A percentile compares a stretch with the other conserved stretches of the same genome.
Conservation (phyloP, 2,113 vertebrate species). For the Butastur rufipennis region DNA sequence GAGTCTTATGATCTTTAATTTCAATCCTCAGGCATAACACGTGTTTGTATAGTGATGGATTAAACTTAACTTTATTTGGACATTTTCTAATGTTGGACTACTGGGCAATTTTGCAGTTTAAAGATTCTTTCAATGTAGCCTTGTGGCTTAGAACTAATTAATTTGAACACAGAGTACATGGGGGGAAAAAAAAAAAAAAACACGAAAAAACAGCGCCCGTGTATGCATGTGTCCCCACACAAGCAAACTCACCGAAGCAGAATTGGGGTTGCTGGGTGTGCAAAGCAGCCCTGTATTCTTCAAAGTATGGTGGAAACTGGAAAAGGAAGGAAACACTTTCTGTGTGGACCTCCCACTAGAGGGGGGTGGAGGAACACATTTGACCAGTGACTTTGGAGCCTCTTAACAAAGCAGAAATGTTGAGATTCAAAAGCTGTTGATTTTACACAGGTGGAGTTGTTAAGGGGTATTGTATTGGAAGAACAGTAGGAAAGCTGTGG, state of each 20-base stretch:
- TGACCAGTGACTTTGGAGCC: neutral
- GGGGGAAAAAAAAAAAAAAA: neutral
- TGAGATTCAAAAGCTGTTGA: neutral
- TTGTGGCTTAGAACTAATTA: neutral
- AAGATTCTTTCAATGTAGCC: neutral
- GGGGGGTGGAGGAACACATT: neutral
- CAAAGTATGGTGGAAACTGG: neutral
- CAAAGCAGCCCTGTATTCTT: neutral
- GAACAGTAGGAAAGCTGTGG: neutral
- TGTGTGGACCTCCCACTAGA: constrained; percentile 8
- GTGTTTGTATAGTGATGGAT: neutral
- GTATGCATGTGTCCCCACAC: neutral
- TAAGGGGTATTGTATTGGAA: neutral
- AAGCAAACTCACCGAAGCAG: neutral
- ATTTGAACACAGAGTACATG: neutral
- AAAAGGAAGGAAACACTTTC: neutral
- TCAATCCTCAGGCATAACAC: neutral
- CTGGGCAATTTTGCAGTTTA: neutral
- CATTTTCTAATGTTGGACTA: neutral
- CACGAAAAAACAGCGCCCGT: rapidly evolving
- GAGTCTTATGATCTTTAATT: constrained; percentile 27
- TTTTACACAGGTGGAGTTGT: neutral
- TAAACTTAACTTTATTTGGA: neutral
- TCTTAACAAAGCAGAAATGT: neutral
- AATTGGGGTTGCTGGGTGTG: rapidly evolving